These are phyloP conservation scores for Spilarctia lutea DNA, from an alignment of 2,888 invertebrate species.

Conservation along the genomic window DNA sequence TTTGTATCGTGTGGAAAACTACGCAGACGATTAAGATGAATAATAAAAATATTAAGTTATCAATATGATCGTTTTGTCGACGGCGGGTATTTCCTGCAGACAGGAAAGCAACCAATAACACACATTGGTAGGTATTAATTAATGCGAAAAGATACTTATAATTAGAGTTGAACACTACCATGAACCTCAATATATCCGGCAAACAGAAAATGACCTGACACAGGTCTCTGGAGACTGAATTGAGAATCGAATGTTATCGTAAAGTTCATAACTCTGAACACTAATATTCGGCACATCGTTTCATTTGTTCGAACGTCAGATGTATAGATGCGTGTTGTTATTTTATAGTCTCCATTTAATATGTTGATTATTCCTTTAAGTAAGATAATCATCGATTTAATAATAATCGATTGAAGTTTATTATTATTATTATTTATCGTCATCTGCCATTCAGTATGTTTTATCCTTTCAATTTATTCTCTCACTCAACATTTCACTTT, in stretches of 20 bases:
- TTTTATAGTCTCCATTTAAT: too few species aligned
- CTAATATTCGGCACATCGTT: background rate
- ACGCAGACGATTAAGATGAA: background rate
- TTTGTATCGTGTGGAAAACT: background rate
- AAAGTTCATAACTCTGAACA: background rate
- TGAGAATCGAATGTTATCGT: background rate
- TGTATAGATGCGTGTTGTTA: background rate
- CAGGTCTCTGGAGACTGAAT: background rate
- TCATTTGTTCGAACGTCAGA: background rate
- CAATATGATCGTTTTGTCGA: background rate
- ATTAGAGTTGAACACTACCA: background rate
- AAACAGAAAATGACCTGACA: background rate
- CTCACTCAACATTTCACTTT: too few species aligned
- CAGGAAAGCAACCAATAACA: background rate
- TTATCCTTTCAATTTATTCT: too few species aligned
- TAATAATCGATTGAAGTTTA: background rate
- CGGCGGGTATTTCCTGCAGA: background rate
- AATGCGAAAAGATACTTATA: background rate
- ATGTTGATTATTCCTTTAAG: too few species aligned
- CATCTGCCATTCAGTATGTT: too few species aligned
- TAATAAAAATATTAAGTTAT: background rate
- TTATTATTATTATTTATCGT: too few species aligned
- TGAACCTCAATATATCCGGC: background rate
- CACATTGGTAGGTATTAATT: background rate
- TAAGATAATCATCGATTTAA: too few species aligned